These are phyloP conservation scores for Scrobipalpa costella DNA, from an alignment of 2,888 invertebrate species.

Conservation along the genomic window DNA sequence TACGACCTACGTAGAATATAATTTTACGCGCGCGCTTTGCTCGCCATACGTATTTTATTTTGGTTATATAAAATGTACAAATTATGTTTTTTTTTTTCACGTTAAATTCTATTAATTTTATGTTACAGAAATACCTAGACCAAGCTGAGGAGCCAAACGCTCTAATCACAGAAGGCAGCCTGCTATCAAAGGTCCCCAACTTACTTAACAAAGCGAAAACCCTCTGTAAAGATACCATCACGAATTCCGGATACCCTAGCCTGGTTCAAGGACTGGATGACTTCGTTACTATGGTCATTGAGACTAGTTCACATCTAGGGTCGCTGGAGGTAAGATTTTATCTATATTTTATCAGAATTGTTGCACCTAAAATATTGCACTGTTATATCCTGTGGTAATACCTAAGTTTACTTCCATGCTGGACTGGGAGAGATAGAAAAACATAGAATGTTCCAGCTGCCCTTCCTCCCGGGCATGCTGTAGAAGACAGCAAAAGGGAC, in stretches of 20 bases:
- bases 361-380: no score
- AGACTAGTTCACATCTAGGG: conserved; percentile 85
- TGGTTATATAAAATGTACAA: no score
- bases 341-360: conserved; percentile 12
- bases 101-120: no score
- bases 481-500: no score
- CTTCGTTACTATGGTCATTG: conserved; percentile 84
- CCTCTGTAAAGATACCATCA: conserved; percentile 84
- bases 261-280: conserved; percentile 84
- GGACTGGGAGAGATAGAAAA: no score
- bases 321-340: conserved; percentile 80
- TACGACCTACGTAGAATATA: no score
- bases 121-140: conserved; percentile 68
- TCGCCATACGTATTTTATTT: no score
- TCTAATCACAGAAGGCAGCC: conserved; percentile 52
- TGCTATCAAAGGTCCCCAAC: conserved; percentile 61
- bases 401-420: neutral
- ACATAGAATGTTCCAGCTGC: no score
- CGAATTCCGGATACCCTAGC: conserved; percentile 79
- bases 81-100: no score
- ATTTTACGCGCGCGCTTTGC: no score
- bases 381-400: no score
- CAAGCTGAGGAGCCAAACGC: conserved; percentile 56
- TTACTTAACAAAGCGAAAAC: conserved; percentile 83
- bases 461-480: no score